Percentiles rank a stretch among this genome's conserved stretches.
These are phyloP conservation scores for Chaetoderma sp. DNA, from an alignment of 2,888 invertebrate genomes.

Conservation along the genomic window DNA sequence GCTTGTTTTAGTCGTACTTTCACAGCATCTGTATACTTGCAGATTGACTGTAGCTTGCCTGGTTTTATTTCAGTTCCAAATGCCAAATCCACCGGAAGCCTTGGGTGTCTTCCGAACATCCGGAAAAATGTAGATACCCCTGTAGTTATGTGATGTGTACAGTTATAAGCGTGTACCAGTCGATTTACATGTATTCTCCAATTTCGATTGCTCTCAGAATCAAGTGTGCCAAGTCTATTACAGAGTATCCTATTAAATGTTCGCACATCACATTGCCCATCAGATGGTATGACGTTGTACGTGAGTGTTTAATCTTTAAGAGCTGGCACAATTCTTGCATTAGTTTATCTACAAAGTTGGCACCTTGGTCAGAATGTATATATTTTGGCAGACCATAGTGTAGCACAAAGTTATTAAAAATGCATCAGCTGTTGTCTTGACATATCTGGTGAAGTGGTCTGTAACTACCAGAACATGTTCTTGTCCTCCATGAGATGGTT, in stretches of 20 bases:
- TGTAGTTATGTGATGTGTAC: slow-evolving; percentile 21
- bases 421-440: slow-evolving; percentile 27
- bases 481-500: slow-evolving; percentile 20
- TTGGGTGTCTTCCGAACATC: slow-evolving; percentile 26
- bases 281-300: slow-evolving; percentile 25
- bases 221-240: slow-evolving; percentile 23
- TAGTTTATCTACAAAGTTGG: slow-evolving; percentile 25
- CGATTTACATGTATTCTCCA: slow-evolving; percentile 15
- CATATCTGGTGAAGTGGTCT: slow-evolving; percentile 31
- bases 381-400: slow-evolving; percentile 29
- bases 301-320: slow-evolving; percentile 14
- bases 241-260: slow-evolving; percentile 26
- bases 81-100: slow-evolving; percentile 10
- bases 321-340: no score
- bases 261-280: slow-evolving; percentile 18
- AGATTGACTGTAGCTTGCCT: no score
- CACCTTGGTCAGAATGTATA: slow-evolving; percentile 25
- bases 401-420: slow-evolving; percentile 22
- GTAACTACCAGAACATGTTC: slow-evolving; percentile 31
- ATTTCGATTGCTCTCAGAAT: slow-evolving; percentile 9
- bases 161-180: slow-evolving; percentile 25
- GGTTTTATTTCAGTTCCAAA: not conserved
- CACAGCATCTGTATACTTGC: no score
- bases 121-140: slow-evolving; percentile 13
- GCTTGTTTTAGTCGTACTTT: no score